A percentile compares a stretch with the other conserved stretches of the same genome.
Conservation (phyloP, 1,140 invertebrate species). For the Drosophila fuyamai region DNA sequence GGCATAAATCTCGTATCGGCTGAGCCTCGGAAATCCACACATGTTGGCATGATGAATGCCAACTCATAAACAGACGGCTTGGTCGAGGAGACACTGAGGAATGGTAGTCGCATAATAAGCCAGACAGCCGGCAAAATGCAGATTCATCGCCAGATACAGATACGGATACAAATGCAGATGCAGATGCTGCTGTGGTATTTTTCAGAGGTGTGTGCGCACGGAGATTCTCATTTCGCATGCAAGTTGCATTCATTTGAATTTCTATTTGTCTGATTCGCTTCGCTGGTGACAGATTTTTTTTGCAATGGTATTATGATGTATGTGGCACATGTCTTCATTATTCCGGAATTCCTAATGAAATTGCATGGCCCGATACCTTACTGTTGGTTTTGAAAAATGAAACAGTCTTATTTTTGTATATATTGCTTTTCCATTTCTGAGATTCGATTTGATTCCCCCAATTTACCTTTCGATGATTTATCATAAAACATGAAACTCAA, state of each 20-base stretch:
- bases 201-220: constrained; percentile 12
- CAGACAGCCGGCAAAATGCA: constrained; percentile 36
- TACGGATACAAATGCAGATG: constrained; percentile 18
- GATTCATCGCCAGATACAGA: constrained; percentile 15
- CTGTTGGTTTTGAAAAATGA: neutral
- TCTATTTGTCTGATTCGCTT: constrained; percentile 31
- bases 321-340: constrained; percentile 14
- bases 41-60: constrained; percentile 47
- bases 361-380: neutral
- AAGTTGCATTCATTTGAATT: constrained; percentile 66
- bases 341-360: constrained; percentile 13
- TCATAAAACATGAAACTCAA: constrained; percentile 13
- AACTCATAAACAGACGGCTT: constrained; percentile 33
- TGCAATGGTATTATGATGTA: constrained; percentile 11
- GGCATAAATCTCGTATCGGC: constrained; percentile 63
- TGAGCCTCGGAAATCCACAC: constrained; percentile 23
- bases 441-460: neutral
- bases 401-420: neutral
- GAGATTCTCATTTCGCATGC: constrained; percentile 51
- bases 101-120: constrained; percentile 51
- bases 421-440: neutral
- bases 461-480: neutral
- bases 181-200: constrained; percentile 21
- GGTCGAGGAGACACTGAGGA: constrained; percentile 11
- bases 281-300: constrained; percentile 25